Evolutionary conservation across 1,140 invertebrate genomes (phyloP).

Genomic region (Drosophila obscura): DNA sequence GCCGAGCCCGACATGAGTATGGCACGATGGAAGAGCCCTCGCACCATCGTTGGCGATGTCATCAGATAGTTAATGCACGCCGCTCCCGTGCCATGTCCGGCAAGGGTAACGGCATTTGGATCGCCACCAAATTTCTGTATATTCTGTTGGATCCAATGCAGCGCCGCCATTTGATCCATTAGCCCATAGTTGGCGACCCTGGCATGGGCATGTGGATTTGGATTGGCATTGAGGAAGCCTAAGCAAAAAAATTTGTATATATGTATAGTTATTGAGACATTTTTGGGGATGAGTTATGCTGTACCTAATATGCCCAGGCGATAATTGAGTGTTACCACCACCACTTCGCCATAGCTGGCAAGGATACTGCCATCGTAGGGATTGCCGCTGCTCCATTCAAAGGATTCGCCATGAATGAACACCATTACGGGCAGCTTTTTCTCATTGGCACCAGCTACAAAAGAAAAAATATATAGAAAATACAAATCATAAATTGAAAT

Average conservation of each 20-base stretch:
- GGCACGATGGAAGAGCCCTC: constrained; percentile 94
- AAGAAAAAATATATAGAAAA: constrained; percentile 20
- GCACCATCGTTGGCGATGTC: constrained; percentile 95
- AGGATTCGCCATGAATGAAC: constrained; percentile 97
- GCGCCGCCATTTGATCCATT: constrained; percentile 95
- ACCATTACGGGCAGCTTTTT: constrained; percentile 93
- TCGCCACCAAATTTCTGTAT: constrained; percentile 95
- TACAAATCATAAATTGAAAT: constrained; percentile 11
- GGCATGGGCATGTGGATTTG: constrained; percentile 90
- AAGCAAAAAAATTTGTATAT: too few relatives aligned
- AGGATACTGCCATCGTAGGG: constrained; percentile 97
- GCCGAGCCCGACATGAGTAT: constrained; percentile 97
- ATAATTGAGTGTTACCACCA: constrained; percentile 98
- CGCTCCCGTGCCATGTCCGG: constrained; percentile 97
- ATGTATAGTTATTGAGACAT: not conserved
- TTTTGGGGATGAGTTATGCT: not conserved
- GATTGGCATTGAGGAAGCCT: constrained; percentile 94
- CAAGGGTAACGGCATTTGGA: constrained; percentile 93
- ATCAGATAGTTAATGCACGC: constrained; percentile 97
- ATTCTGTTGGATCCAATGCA: constrained; percentile 96
- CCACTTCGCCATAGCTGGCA: constrained; percentile 94
- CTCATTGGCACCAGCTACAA: constrained; percentile 84
- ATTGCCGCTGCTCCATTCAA: constrained; percentile 97
- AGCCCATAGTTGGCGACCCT: constrained; percentile 96
- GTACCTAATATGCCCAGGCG: constrained; percentile 94